Evolutionary conservation across 2,113 vertebrate genomes (phyloP).

Genomic region (Synodontis membranacea): DNA sequence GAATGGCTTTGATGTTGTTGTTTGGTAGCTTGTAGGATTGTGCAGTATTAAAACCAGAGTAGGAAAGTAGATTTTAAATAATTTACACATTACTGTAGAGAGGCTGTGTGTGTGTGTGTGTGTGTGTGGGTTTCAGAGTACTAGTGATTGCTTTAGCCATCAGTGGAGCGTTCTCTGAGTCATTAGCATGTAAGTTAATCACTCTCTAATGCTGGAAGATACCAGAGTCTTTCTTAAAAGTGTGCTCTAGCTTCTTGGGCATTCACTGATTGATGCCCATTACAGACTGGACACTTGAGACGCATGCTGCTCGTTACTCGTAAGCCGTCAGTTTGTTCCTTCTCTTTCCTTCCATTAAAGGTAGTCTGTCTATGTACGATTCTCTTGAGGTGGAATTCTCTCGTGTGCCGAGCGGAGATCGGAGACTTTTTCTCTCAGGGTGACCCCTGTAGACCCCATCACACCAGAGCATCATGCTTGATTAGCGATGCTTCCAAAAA

Average conservation of each 20-base stretch:
- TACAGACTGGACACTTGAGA: constrained; percentile 21
- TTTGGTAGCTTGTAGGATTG: background rate
- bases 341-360: constrained; percentile 8
- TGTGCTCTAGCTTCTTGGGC: constrained; percentile 64
- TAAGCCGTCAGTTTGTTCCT: constrained; percentile 12
- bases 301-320: background rate
- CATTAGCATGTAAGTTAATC: constrained; percentile 64
- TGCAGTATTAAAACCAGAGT: background rate
- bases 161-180: background rate
- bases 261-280: constrained; percentile 60
- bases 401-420: background rate
- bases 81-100: background rate
- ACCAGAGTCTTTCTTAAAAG: constrained; percentile 40
- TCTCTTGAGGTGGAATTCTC: constrained; percentile 24
- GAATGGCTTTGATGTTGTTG: constrained; percentile 8
- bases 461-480: constrained; percentile 5
- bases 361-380: background rate
- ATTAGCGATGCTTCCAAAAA: background rate
- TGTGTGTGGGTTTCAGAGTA: background rate
- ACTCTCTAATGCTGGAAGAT: constrained; percentile 60
- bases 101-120: background rate
- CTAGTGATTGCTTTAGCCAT: constrained; percentile 5
- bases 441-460: background rate
- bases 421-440: background rate
- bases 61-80: background rate